These are phyloP conservation scores for Ornithoptera alexandrae DNA, from an alignment of 2,888 invertebrate species.

Conservation along the genomic window DNA sequence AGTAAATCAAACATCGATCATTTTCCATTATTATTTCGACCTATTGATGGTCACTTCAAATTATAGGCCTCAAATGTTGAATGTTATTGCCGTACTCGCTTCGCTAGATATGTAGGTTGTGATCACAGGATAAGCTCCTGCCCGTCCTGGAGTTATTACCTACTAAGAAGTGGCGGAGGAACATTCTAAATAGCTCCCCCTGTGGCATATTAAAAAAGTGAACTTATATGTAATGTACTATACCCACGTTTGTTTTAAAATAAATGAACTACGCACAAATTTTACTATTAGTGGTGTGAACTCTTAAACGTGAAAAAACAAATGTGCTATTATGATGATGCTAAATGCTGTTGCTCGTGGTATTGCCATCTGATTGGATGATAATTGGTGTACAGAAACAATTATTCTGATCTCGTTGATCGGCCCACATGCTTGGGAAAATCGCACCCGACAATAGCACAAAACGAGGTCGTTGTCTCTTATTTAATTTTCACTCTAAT, in stretches of 20 bases:
- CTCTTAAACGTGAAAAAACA: background rate
- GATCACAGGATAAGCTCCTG: no score
- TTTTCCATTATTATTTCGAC: no score
- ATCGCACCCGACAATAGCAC: conserved; percentile 55
- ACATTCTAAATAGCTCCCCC: no score
- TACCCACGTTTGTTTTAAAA: background rate
- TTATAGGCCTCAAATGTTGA: no score
- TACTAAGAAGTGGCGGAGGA: no score
- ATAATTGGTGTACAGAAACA: conserved; percentile 19
- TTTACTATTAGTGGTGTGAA: background rate
- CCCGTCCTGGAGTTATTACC: no score
- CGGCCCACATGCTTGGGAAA: conserved; percentile 66
- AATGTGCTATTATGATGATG: background rate
- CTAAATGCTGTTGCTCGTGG: background rate
- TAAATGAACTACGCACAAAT: background rate
- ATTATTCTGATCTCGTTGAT: conserved; percentile 30
- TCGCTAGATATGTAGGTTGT: no score
- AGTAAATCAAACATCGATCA: no score
- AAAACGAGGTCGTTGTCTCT: conserved; percentile 58
- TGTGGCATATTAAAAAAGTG: no score
- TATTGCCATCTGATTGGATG: conserved; percentile 12
- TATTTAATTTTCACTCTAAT: conserved; percentile 22
- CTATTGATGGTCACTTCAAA: no score
- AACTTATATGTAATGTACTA: no score
- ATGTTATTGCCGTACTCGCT: no score